These are phyloP conservation scores for Furcula furcula DNA, from an alignment of 2,888 invertebrate genomes.

Conservation along the genomic window DNA sequence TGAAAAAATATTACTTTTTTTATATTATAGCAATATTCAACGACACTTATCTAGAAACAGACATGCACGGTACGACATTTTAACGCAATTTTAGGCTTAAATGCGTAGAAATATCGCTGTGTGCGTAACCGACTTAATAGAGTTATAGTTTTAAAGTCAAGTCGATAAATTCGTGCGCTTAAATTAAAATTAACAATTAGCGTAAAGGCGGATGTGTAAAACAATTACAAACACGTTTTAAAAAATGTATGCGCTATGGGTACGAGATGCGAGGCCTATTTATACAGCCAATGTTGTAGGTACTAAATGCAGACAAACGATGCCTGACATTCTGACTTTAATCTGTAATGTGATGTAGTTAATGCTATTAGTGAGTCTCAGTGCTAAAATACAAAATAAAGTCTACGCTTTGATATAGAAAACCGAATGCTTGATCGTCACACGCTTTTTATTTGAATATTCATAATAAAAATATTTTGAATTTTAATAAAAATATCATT, in stretches of 20 bases:
- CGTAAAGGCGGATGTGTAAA: slow-evolving; percentile 52
- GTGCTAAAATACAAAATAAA: no score
- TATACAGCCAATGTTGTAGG: slow-evolving; percentile 14
- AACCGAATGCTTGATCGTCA: no score
- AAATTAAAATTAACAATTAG: slow-evolving; percentile 54
- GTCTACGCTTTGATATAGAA: no score
- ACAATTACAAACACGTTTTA: slow-evolving; percentile 57
- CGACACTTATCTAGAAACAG: slow-evolving; percentile 32
- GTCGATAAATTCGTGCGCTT: slow-evolving; percentile 76
- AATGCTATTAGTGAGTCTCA: no score
- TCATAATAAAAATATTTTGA: no score
- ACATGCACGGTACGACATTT: slow-evolving; percentile 18
- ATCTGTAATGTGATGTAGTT: no score
- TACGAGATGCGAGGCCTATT: slow-evolving; percentile 18
- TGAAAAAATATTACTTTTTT: slow-evolving; percentile 56
- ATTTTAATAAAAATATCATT: no score
- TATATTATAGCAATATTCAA: slow-evolving; percentile 48
- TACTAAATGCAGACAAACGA: no score
- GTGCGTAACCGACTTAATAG: slow-evolving; percentile 39
- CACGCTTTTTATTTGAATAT: no score
- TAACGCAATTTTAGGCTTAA: background rate
- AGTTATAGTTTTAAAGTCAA: slow-evolving; percentile 53
- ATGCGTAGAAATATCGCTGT: slow-evolving; percentile 5
- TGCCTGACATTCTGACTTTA: no score
- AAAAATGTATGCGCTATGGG: slow-evolving; percentile 30